Base-by-base conservation (phyloP, 2,888 invertebrate species). In the Troides helena region DNA sequence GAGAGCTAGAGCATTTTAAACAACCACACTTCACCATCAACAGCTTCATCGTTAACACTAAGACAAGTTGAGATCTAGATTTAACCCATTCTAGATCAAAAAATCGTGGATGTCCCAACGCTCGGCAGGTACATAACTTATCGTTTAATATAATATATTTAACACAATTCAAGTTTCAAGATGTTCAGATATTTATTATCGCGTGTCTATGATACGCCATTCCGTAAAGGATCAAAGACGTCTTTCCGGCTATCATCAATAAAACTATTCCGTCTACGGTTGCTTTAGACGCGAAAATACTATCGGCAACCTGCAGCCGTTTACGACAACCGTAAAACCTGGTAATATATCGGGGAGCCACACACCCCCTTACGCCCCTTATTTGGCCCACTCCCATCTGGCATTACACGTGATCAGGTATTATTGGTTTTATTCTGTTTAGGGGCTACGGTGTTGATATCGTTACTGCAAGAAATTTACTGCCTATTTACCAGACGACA, bases 281-380 rank as follows among this genome's bases (percentile, higher is more conserved):
- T 69, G 64, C 61, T 62, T 53, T 57, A 30, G 57, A 57, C 65
- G 56, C 65, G 46, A 62, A 65, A 65, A 65, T 65, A 68, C 64
- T 57, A 73, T 74, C 72, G 72, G 72, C 72, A 73, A 21, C 53
- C 62, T 58, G 21, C 67, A 61, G 64, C 39, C 65, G 69, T 75
- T 75, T 75, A 76, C 71, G 75, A 76, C 61, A n/a, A 60, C 73
- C 74, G 71, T 75, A 76, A 76, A 76, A 74, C 69, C 64, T 69
- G 68, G 72, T 74, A 72, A 75, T 74, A 75, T 71, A 72, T 72
- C 70, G 73, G 69, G 68, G 65, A 65, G 69, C 46, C 65, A 58
- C 62, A 58, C 66, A 30, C 30, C 30, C 70, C 53, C 66, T 70
- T 36, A 60, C 59, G 58, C 58, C 65, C 21, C 62, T 69, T 63